phyloP scores from a whole-genome alignment of 2,797 vertebrate species.

The Rhodeus uyekii region DNA sequence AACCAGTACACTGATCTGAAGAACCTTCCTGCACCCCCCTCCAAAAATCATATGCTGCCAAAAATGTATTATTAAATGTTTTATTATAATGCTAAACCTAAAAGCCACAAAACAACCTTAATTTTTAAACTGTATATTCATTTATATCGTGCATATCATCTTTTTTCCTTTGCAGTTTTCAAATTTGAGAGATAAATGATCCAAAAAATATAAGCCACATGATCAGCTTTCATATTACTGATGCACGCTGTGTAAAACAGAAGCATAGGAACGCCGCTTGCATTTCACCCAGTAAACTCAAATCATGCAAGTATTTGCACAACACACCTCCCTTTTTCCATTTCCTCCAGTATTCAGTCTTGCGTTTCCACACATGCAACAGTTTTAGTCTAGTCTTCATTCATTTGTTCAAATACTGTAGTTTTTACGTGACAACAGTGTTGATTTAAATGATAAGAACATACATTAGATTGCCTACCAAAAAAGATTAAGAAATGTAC shows the following conservation, averaged over 20 bases:
- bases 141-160: not conserved
- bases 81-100: not conserved
- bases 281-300: constrained; percentile 36
- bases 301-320: constrained; percentile 38
- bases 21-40: not conserved
- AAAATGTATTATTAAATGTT: not conserved
- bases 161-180: not conserved
- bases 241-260: constrained; percentile 6
- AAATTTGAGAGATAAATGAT: not conserved
- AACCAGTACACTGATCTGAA: not conserved
- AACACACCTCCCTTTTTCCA: constrained; percentile 39
- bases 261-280: not conserved
- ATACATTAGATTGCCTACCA: not conserved
- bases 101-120: not conserved
- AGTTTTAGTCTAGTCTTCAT: not conserved
- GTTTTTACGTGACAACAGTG: not conserved
- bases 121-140: not conserved
- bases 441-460: not conserved
- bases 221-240: constrained; percentile 23
- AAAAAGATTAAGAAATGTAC: not conserved
- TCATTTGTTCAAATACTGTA: not conserved
- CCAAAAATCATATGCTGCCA: not conserved
- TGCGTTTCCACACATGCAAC: constrained; percentile 9
- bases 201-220: not conserved
- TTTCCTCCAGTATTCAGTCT: constrained; percentile 28